Conservation (phyloP, 2,888 invertebrate genomes). For the Steromphala cineraria region DNA sequence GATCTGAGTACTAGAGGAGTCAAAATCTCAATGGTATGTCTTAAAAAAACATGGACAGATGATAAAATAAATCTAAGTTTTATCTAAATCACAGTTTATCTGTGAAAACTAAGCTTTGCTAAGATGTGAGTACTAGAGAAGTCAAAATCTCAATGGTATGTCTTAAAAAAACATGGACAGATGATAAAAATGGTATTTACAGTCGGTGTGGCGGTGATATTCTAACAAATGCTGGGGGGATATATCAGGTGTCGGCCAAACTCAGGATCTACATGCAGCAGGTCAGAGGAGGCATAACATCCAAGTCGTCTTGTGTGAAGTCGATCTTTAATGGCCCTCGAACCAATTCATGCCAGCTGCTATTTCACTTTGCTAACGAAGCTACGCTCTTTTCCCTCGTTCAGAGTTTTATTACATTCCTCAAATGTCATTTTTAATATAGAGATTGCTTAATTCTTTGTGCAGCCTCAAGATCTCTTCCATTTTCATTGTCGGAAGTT, state of each 20-base stretch:
- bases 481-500: not conserved
- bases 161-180: too few relatives aligned
- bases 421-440: slow-evolving; percentile 18
- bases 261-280: not conserved
- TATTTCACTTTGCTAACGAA: slow-evolving; percentile 14
- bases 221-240: not conserved
- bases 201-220: not conserved
- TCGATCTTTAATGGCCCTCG: not conserved
- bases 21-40: too few relatives aligned
- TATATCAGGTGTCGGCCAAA: not conserved
- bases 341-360: not conserved
- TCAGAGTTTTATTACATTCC: slow-evolving; percentile 12
- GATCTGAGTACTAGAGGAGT: too few relatives aligned
- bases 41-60: too few relatives aligned
- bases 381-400: not conserved
- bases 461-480: not conserved
- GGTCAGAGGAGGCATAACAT: slow-evolving; percentile 9
- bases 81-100: too few relatives aligned
- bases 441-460: not conserved
- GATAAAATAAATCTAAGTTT: too few relatives aligned
- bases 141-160: too few relatives aligned
- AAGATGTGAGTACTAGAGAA: too few relatives aligned
- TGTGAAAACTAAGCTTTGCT: too few relatives aligned
- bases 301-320: not conserved
- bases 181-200: too few relatives aligned